Conservation (phyloP, 2,113 vertebrate species). For the Dermatemys mawii region DNA sequence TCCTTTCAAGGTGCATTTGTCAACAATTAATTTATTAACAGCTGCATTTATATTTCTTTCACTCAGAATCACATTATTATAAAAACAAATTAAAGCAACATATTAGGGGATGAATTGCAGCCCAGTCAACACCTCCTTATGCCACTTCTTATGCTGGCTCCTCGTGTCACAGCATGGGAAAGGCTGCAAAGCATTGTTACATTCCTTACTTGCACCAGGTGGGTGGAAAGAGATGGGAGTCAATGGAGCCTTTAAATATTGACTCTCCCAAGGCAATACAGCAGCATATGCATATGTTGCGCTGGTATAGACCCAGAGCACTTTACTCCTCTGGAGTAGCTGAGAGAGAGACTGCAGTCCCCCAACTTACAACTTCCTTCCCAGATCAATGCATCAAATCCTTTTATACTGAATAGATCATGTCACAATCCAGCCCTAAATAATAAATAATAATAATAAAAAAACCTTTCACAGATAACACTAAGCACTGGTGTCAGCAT, state of each 20-base stretch:
- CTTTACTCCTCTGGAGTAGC: not conserved
- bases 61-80: not conserved
- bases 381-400: not conserved
- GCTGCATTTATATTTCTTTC: not conserved
- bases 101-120: not conserved
- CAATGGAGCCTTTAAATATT: no score
- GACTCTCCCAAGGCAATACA: no score
- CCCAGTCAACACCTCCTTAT: not conserved
- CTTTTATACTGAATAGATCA: not conserved
- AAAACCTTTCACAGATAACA: not conserved
- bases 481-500: not conserved
- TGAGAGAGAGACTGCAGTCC: not conserved
- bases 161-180: no score
- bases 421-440: not conserved
- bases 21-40: slow-evolving; percentile 42
- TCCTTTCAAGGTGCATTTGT: slow-evolving; percentile 3
- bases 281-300: not conserved
- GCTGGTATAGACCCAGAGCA: no score
- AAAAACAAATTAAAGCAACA: not conserved
- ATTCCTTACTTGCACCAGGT: no score
- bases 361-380: not conserved
- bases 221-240: no score
- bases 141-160: no score
- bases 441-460: not conserved
- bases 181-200: no score